Evolutionary conservation across 1,140 invertebrate genomes (phyloP), one percentile per base, ranked within the genome.

Genomic region (Macrostomum lignano): DNA sequence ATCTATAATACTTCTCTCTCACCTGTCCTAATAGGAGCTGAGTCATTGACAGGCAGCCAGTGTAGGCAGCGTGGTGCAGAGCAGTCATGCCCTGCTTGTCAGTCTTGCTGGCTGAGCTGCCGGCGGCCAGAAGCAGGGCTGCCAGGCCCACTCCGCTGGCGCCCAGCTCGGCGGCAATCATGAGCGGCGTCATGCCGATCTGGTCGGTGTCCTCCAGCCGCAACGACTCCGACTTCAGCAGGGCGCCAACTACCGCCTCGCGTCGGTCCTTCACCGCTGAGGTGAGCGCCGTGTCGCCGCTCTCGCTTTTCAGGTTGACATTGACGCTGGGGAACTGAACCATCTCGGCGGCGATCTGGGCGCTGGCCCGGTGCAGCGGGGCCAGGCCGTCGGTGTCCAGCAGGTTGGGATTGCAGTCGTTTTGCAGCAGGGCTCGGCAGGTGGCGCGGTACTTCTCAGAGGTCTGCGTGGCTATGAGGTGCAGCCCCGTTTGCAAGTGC

Each of bases 11-110:
- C n/a, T n/a, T n/a, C n/a, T n/a, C n/a, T n/a, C n/a, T n/a, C n/a
- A n/a, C n/a, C n/a, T n/a, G n/a, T 17, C 24, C 26, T 10, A 33
- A 21, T 10, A 36, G 17, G n/a, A 36, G 19, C 11, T 11, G 17
- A 20, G 33, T 31, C 4, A 25, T 37, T 7, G 13, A 13, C 15
- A 35, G 14, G 5, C 17, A 14, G 13, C 36, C 36, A 14, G 23
- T 22, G 25, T 37, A 32, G 21, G 33, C 10, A 15, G 36, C 36
- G 11, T 35, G 25, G 17, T 37, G 36, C 3, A 37, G 36, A 4
- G 36, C 36, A 4, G 31, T 37, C 36, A 37, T 37, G 7, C 29
- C 21, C 36, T 24, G 21, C 20, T 37, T 37, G 26, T 37, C 36
- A 13, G 17, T 31, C 19, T 15, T n/a, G n/a, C 10, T 11, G 7